Conservation (phyloP, 2,888 invertebrate genomes). For the Sclerodermus sp. region DNA sequence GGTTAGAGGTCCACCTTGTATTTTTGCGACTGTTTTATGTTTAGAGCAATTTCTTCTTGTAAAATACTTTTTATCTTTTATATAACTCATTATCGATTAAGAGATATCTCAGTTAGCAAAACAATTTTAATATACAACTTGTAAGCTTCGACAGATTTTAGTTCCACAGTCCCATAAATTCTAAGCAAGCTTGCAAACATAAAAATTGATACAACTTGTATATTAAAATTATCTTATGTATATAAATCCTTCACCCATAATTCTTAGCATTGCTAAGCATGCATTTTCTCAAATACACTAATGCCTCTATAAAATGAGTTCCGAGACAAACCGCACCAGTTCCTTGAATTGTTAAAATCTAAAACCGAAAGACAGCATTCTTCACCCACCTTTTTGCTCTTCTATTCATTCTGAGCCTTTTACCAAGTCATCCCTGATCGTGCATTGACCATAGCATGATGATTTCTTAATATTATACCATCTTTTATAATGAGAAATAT, state of each 20-base stretch:
- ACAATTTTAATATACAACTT: no score
- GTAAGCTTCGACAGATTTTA: no score
- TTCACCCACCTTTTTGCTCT: conserved; percentile 52
- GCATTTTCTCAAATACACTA: conserved; percentile 47
- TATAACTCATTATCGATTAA: no score
- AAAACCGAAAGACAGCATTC: conserved; percentile 45
- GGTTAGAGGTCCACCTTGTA: no score
- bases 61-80: no score
- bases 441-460: conserved; percentile 26
- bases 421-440: conserved; percentile 28
- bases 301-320: conserved; percentile 38
- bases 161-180: no score
- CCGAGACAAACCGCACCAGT: conserved; percentile 31
- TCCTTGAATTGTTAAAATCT: conserved; percentile 28
- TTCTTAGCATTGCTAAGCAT: conserved; percentile 50
- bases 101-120: no score
- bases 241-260: conserved; percentile 50
- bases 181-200: no score
- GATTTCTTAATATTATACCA: conserved; percentile 15
- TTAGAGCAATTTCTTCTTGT: no score
- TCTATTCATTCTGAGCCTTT: conserved; percentile 30
- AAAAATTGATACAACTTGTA: no score
- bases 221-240: no score
- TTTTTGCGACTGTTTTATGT: no score
- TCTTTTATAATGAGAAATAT: neutral